phyloP scores from a whole-genome alignment of 2,113 vertebrate species.

The Nyctibius bracteatus region DNA sequence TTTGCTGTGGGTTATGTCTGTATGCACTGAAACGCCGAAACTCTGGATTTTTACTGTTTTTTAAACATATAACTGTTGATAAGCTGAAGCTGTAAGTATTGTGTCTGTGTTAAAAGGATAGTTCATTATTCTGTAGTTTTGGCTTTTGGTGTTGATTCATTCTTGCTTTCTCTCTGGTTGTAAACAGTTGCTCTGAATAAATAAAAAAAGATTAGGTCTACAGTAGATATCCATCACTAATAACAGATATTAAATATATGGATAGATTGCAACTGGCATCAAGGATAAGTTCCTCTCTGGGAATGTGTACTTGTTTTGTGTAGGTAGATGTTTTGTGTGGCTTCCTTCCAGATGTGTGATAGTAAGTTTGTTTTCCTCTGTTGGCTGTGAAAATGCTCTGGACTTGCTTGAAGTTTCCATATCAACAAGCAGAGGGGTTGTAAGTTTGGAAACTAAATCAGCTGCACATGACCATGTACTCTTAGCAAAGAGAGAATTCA shows the following conservation, averaged over 20 bases:
- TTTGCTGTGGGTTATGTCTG: neutral
- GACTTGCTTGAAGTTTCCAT: neutral
- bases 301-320: neutral
- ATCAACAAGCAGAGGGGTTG: neutral
- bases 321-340: neutral
- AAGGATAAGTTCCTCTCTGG: neutral
- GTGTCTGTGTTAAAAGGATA: neutral
- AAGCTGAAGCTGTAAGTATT: neutral
- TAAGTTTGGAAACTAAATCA: neutral
- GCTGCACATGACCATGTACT: neutral
- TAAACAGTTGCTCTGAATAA: neutral
- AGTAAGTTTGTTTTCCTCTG: neutral
- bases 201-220: too few species aligned
- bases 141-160: neutral
- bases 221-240: neutral
- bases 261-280: neutral
- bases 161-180: neutral
- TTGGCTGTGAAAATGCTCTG: neutral
- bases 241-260: neutral
- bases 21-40: neutral
- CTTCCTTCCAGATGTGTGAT: rapidly evolving
- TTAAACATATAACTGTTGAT: neutral
- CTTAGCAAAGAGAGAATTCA: neutral
- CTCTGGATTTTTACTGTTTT: neutral
- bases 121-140: neutral